These are phyloP conservation scores for Lamproptera curius DNA, from an alignment of 2,888 invertebrate genomes.

Conservation along the genomic window DNA sequence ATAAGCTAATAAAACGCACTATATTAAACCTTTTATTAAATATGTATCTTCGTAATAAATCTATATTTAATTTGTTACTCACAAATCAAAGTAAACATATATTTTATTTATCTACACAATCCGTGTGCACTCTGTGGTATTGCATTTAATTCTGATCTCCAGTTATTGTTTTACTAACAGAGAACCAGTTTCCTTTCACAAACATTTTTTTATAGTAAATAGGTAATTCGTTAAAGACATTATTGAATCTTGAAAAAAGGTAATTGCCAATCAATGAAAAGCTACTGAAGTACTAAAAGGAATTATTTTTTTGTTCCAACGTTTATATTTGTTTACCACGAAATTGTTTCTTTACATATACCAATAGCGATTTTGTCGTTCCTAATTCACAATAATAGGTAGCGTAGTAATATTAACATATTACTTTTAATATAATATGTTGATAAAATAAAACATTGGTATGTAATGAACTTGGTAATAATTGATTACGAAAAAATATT, in stretches of 20 bases:
- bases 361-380: no score
- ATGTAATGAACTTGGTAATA: no score
- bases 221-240: conserved; percentile 24
- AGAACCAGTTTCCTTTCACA: conserved; percentile 49
- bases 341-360: no score
- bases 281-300: not conserved
- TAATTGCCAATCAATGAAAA: conserved; percentile 24
- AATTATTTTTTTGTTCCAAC: conserved; percentile 3
- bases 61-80: conserved; percentile 4
- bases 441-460: no score
- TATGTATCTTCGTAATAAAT: not conserved
- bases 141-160: conserved; percentile 39
- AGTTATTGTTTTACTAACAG: conserved; percentile 15
- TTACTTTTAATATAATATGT: no score
- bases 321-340: no score
- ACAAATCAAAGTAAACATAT: conserved; percentile 19
- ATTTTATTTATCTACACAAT: conserved; percentile 8
- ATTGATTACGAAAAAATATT: no score
- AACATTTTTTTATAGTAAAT: conserved; percentile 37
- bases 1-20: conserved; percentile 24
- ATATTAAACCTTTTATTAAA: not conserved
- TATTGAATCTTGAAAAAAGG: conserved; percentile 27
- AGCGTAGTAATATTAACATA: no score
- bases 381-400: no score
- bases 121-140: conserved; percentile 43